Percentiles rank a stretch among this genome's conserved stretches.
Conservation (phyloP, 2,888 invertebrate genomes). For the Nymphalis c-album region DNA sequence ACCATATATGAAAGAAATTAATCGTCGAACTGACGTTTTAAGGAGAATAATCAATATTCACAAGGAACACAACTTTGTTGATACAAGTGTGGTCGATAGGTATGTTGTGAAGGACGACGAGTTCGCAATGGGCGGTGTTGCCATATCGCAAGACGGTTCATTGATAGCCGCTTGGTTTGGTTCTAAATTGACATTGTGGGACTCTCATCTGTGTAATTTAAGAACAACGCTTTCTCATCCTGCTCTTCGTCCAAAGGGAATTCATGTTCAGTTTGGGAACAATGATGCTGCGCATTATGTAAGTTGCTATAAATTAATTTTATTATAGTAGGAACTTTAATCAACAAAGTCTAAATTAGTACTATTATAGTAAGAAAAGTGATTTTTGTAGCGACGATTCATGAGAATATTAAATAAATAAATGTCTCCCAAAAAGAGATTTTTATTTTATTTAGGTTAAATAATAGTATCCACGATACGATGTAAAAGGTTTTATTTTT, state of each 20-base stretch:
- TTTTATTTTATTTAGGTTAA: too few relatives aligned
- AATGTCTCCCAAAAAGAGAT: too few relatives aligned
- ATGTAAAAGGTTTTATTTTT: too few relatives aligned
- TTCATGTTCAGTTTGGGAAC: slow-evolving; percentile 69
- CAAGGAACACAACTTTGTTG: slow-evolving; percentile 51
- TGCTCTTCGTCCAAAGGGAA: slow-evolving; percentile 67
- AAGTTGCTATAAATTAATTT: slow-evolving; percentile 47
- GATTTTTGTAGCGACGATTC: too few relatives aligned
- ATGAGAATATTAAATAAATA: too few relatives aligned
- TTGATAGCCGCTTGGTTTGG: slow-evolving; percentile 79
- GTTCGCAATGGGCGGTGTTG: slow-evolving; percentile 69
- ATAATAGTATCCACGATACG: too few relatives aligned
- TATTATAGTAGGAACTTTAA: too few relatives aligned
- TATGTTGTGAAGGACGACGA: slow-evolving; percentile 49
- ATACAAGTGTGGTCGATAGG: slow-evolving; percentile 39
- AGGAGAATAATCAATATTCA: slow-evolving; percentile 63
- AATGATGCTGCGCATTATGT: slow-evolving; percentile 76
- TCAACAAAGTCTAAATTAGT: too few relatives aligned
- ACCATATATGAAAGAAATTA: slow-evolving; percentile 53
- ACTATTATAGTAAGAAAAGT: too few relatives aligned
- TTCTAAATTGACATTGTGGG: slow-evolving; percentile 73
- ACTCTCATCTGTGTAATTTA: slow-evolving; percentile 65
- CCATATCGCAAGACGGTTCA: slow-evolving; percentile 74
- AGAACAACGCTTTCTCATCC: slow-evolving; percentile 71
- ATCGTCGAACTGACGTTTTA: slow-evolving; percentile 54